Evolutionary conservation across 2,888 invertebrate genomes (phyloP), one percentile per base, ranked within the genome.

Genomic region (Osmoderma eremita): DNA sequence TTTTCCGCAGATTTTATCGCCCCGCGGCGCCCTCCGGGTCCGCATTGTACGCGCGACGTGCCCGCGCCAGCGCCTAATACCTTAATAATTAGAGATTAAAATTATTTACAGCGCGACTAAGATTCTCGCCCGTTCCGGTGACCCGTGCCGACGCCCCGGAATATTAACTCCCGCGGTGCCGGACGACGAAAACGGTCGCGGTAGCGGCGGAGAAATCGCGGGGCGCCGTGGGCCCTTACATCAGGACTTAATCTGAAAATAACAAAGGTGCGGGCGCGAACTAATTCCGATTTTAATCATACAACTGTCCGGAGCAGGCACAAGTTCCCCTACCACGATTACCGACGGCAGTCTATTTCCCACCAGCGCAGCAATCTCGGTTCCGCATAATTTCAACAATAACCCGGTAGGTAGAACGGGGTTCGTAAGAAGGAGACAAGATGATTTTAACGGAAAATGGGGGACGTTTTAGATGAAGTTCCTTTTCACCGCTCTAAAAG

Each of bases 231-330:
- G 22, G 50, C 50, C 12, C 50, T 42, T 45, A 61, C 48, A 61
- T 61, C 58, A 61, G 58, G 45, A 61, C 63, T 53, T 63, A 63
- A 63, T 63, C 51, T 45, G 51, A 42, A 51, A 63, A 63, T 51
- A 63, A 63, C 63, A 53, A 63, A 63, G 63, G 53, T 63, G 42
- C 53, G 51, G 41, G 51, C 22, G 63, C 51, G 53, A 63, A 63
- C 42, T 63, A 63, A 63, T 63, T 63, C 30, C 63, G 51, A 63
- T 63, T 63, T 63, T 63, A 63, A 63, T 63, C 63, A 51, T 41
- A 61, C 58, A 63, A 63, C 63, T 63, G 63, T 63, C 51, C 63
- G 42, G 38, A 53, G 42, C 63, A 63, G 51, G 63, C 39, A 30
- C 30, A 30, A 30, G 5, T 10, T 30, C 30, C 30, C 30, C 30